Conservation (phyloP, 2,113 vertebrate species). For the Fukomys damarensis region DNA sequence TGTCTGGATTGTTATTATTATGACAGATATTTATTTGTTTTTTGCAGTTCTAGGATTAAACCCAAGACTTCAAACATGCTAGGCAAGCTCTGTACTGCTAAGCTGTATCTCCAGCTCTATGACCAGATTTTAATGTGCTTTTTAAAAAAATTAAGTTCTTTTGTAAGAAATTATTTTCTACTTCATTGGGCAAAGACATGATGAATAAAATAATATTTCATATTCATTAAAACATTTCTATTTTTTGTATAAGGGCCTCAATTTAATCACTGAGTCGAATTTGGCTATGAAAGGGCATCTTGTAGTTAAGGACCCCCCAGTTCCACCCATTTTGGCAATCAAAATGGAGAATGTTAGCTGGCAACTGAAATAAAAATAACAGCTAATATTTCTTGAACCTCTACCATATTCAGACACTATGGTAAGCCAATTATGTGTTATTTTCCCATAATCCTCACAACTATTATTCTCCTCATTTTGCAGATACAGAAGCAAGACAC, state of each 20-base stretch:
- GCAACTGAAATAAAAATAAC: slow-evolving; percentile 73
- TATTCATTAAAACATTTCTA: slow-evolving; percentile 42
- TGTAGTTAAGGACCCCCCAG: slow-evolving; percentile 80
- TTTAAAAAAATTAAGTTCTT: background rate
- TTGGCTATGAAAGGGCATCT: slow-evolving; percentile 85
- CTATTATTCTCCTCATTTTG: background rate
- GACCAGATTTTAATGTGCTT: slow-evolving; percentile 1
- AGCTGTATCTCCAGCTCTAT: background rate
- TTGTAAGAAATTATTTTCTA: slow-evolving; percentile 51
- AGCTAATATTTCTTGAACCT: background rate
- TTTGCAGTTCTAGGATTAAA: background rate
- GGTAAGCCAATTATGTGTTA: background rate
- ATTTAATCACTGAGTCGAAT: slow-evolving; percentile 85
- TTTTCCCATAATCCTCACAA: background rate
- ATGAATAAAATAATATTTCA: slow-evolving; percentile 17
- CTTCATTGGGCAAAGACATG: background rate
- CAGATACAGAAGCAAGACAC: slow-evolving; percentile 14
- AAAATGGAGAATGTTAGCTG: slow-evolving; percentile 81
- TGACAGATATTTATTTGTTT: background rate
- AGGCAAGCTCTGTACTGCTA: background rate
- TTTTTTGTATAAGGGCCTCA: slow-evolving; percentile 79
- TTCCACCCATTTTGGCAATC: slow-evolving; percentile 75
- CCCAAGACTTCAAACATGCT: background rate
- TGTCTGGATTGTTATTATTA: background rate
- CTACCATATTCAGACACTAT: background rate